Evolutionary conservation across 2,113 vertebrate genomes (phyloP).

Genomic region (Anser brachyrhynchus): DNA sequence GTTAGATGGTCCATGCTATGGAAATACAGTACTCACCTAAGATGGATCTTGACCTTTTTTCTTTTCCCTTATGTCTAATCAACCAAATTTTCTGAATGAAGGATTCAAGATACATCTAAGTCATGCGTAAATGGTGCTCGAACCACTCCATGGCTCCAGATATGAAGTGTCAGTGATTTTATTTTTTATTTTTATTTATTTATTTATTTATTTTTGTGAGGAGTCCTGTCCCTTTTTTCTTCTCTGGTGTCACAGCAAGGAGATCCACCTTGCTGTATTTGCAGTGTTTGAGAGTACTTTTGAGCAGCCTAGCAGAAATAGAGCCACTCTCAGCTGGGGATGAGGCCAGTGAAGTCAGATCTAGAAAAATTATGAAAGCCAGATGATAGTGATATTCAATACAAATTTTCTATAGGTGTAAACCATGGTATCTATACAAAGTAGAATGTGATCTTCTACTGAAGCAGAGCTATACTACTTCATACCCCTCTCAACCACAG

Average conservation of each 20-base stretch:
- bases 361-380: background rate
- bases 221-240: background rate
- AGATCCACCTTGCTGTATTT: background rate
- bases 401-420: background rate
- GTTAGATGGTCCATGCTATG: background rate
- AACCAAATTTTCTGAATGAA: background rate
- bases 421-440: background rate
- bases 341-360: background rate
- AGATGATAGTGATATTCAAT: background rate
- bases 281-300: background rate
- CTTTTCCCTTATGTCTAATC: background rate
- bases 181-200: too few relatives aligned
- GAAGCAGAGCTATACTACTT: background rate
- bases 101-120: background rate
- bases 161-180: background rate
- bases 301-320: background rate
- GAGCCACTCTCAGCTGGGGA: background rate
- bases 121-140: background rate
- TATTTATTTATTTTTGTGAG: background rate
- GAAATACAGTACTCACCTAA: background rate
- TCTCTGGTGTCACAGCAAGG: background rate
- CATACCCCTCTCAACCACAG: background rate
- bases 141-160: background rate
- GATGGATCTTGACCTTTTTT: background rate
- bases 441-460: background rate